phyloP scores from a whole-genome alignment of 2,113 vertebrate species.

The Micromys minutus region DNA sequence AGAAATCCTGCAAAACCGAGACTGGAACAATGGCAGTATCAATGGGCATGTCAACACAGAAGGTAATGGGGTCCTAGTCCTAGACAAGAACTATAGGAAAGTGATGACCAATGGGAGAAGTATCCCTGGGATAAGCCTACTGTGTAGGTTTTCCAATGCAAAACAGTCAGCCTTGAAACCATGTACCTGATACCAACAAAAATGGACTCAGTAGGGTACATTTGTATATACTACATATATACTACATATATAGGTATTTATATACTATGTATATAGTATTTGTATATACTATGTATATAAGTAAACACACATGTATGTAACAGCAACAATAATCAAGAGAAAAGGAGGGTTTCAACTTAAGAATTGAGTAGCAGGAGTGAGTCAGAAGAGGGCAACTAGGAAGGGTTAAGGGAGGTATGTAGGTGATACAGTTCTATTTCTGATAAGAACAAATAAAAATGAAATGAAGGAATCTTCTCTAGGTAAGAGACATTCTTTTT shows the following conservation, averaged over 20 bases:
- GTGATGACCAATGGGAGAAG: not conserved
- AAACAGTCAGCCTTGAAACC: not conserved
- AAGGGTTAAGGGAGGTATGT: not conserved
- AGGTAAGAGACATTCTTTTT: not conserved
- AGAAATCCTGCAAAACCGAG: not conserved
- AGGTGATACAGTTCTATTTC: not conserved
- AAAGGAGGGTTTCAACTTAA: not conserved
- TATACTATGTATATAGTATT: too few relatives aligned
- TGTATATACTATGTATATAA: too few relatives aligned
- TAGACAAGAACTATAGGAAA: not conserved
- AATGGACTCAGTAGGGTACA: not conserved
- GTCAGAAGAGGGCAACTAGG: not conserved
- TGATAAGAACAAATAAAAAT: not conserved
- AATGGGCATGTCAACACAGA: not conserved
- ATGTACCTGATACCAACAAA: not conserved
- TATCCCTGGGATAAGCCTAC: not conserved
- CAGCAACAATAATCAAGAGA: not conserved
- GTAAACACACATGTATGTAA: too few relatives aligned
- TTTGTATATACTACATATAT: not conserved
- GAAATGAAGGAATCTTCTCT: not conserved
- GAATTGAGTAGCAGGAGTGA: not conserved
- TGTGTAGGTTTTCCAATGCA: not conserved
- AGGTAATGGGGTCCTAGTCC: not conserved
- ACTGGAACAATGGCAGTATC: not conserved
- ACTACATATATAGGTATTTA: too few relatives aligned